Evolutionary conservation across 2,888 invertebrate species (phyloP), one percentile per base, ranked within the genome.

Genomic region (Cryptus armator): DNA sequence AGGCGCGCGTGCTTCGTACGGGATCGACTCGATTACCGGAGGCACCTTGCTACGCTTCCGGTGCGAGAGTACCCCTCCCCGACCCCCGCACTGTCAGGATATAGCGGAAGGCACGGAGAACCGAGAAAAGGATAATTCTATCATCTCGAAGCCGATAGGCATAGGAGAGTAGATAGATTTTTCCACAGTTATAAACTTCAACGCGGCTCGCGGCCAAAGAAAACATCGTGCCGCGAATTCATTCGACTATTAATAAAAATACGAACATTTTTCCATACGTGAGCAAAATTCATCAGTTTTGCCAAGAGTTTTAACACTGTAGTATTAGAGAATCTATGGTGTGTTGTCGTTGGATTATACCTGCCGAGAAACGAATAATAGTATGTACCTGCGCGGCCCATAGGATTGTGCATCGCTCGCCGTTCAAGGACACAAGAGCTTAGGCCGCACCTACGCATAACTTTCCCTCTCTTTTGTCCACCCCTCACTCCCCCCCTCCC

Each of bases 361-460:
- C 67, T 81, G 67, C 78, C 70, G 78, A 75, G 75, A 48, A 76
- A 80, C 78, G 67, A 75, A 56, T 70, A 78, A 78, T 70, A 29
- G 44, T 72, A 62, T 82, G 85, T 82, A 85, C 82, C 85, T 85
- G 82, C 71, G 85, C 68, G 3, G 48, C 48, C 62, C 76, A 62
- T 72, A 85, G 76, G 51, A 79, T 77, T 80, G 79, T 80, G 85
- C 85, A 85, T 79, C 81, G 81, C 72, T 80, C 67, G 10, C 64
- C 83, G 85, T 85, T 85, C 85, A 85, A 85, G 85, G 85, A 83
- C 85, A 80, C 83, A 62, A 85, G 48, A 82, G 85, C 83, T 85
- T 80, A 83, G 80, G 85, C 85, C 85, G 85, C 85, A 85, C 85
- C 85, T 85, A 85, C 85, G 85, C 85, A 85, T 85, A 85, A 83